phyloP scores from a whole-genome alignment of 1,140 invertebrate genomes.

The Drosophila yakuba region DNA sequence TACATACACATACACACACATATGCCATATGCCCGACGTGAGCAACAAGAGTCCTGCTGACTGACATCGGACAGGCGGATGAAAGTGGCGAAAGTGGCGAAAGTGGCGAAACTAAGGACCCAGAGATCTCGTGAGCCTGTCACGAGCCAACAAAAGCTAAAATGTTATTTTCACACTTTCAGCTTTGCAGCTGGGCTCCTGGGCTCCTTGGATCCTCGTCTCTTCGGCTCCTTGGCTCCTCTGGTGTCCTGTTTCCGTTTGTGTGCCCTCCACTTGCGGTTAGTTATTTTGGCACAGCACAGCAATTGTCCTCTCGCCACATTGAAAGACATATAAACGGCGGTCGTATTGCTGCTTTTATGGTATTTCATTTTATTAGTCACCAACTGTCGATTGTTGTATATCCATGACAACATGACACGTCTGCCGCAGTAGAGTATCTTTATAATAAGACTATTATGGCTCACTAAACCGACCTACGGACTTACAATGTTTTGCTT shows the following conservation, averaged over 20 bases:
- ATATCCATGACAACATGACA: conserved; percentile 35
- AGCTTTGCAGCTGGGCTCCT: conserved; percentile 44
- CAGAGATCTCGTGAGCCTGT: conserved; percentile 24
- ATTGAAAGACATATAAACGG: conserved; percentile 20
- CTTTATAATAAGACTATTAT: conserved; percentile 43
- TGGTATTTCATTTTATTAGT: conserved; percentile 42
- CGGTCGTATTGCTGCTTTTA: conserved; percentile 9
- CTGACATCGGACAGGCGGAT: conserved; percentile 57
- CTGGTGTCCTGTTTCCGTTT: conserved; percentile 24
- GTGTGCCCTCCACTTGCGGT: conserved; percentile 67
- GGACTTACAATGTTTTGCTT: conserved; percentile 6
- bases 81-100: conserved; percentile 41
- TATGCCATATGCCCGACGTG: neutral
- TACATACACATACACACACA: conserved; percentile 9
- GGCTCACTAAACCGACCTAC: conserved; percentile 31
- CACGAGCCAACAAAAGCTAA: conserved; percentile 54
- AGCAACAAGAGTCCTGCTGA: conserved; percentile 51
- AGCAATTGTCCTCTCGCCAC: conserved; percentile 3
- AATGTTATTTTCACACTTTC: conserved; percentile 78
- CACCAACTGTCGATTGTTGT: conserved; percentile 37
- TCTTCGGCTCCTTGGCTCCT: neutral
- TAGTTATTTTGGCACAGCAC: conserved; percentile 63
- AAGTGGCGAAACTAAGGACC: conserved; percentile 24
- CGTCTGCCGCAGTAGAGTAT: conserved; percentile 35
- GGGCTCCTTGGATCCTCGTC: neutral